Evolutionary conservation across 1,140 invertebrate species (phyloP), one percentile per base, ranked within the genome.

Genomic region (Doryteuthis pealeii): DNA sequence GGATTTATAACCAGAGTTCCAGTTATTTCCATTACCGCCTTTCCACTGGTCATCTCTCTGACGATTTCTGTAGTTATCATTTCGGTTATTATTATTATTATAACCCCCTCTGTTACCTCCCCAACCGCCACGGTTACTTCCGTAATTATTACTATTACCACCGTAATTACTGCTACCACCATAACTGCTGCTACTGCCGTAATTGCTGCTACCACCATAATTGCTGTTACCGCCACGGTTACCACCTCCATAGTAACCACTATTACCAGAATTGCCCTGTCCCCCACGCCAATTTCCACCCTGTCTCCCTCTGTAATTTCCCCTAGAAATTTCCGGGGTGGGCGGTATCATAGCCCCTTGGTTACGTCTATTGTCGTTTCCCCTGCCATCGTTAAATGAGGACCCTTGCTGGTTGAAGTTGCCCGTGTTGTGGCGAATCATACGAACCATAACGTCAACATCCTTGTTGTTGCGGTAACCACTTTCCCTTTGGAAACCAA

Each of bases 391-490:
- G n/a, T n/a, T n/a, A n/a, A n/a, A n/a, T n/a, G 45, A 49, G 45
- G 12, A 49, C 12, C 45, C 45, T 22, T 62, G 54, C 26, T 62
- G 54, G 5, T 5, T 62, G 18, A 6, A 28, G 18, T 58, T 18
- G 18, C 26, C 26, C 8, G 22, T 40, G 14, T 18, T 12, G 26
- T 43, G 28, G 15, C 33, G 31, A 6, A 70, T 66, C 43, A 73
- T 66, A n/a, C 58, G 26, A 14, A 62, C 45, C 30, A n/a, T 49
- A 14, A 31, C 43, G 32, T 35, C n/a, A 65, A 66, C 54, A 32
- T 73, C 30, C 35, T 40, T 40, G 14, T 18, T 32, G 49, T 71
- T 33, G 12, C 71, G 43, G 54, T 72, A 72, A 30, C 54, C 43
- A 62, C 45, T 58, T 26, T 72, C 58, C 15, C 8, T 14, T 18